Evolutionary conservation across 2,113 vertebrate genomes (phyloP), one percentile per base, ranked within the genome.

Genomic region (Phylloscopus trochiloides): DNA sequence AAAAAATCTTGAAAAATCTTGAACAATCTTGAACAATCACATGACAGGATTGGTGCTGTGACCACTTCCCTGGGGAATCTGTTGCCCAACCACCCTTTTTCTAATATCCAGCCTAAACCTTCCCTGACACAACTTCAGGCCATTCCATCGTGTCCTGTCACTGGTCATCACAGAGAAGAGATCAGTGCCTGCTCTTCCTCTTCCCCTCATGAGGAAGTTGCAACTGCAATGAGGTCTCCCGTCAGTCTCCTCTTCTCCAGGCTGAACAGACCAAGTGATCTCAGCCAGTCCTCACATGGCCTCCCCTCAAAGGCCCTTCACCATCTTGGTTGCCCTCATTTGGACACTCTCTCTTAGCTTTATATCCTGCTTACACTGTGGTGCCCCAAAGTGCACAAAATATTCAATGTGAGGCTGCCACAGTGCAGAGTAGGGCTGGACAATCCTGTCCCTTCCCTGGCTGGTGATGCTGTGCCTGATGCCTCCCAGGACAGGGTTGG

Each of bases 401-500:
- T 16, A 48, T 28, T 40, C 34, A 19, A 40, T 1, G 24, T 57
- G 34, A 66, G 34, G 25, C 43, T 3, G 13, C 8, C 14, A 1
- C 28, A 31, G 8, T 6, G 7, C 61, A 75, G 31, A 75, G 20
- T 2, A 50, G 34, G 3, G 34, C 1, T 0, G 25, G 31, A 1
- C 13, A 75, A 42, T 66, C 4, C 31, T 21, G 16, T 50, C 42
- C 25, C 36, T 58, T 75, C 24, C 36, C 31, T 0, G 0, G 16
- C 51, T 58, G 45, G 12, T 0, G 0, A 42, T 58, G 43, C 31
- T 58, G 31, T 31, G 20, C 21, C 61, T 67, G 52, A 31, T 43
- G 36, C 7, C 0, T 9, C 14, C 17, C 36, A 67, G 52, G 31
- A 67, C 31, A 58, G 0, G 1, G 7, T 0, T 26, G 7, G 2